Evolutionary conservation across 2,888 invertebrate species (phyloP), one percentile per base, ranked within the genome.

Genomic region (Neoascia interrupta): DNA sequence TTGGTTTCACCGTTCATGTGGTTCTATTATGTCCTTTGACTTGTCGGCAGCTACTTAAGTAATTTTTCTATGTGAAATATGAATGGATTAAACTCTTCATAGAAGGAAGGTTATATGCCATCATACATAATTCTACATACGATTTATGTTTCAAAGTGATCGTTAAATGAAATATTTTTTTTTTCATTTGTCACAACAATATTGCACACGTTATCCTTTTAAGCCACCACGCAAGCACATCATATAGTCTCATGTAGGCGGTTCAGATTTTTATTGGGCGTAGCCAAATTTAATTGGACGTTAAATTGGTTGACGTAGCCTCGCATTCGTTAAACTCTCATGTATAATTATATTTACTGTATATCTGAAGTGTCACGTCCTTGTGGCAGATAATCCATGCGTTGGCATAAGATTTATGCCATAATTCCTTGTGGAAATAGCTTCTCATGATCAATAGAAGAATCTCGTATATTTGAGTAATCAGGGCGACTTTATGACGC

Each of bases 401-500:
- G 64, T 54, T 66, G 64, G 54, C 54, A 15, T 26, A 5, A 54
- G 64, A 66, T 66, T 66, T 66, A 54, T 66, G 54, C 15, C 47
- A 37, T 18, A 34, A 60, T 13, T 15, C 6, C 45, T 47, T 47
- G 43, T 18, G 15, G 28, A 45, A 64, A n/a, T 26, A 45, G 54
- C 43, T 54, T 64, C 36, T 10, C 43, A 43, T 45, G 36, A 43
- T 26, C 53, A 54, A 53, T 54, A 54, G 34, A 26, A 23, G 26
- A 54, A 45, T 34, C 36, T 19, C 4, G 19, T 43, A n/a, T n/a
- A n/a, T n/a, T 41, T 34, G 5, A 16, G 13, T 23, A 43, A 15
- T 28, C 43, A 36, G 37, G 54, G 64, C 37, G 37, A 45, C 28
- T 19, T 11, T 4, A 28, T 45, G 45, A 54, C 54, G 54, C 45